Conservation (phyloP, 2,888 invertebrate genomes). For the Heliconius sara region DNA sequence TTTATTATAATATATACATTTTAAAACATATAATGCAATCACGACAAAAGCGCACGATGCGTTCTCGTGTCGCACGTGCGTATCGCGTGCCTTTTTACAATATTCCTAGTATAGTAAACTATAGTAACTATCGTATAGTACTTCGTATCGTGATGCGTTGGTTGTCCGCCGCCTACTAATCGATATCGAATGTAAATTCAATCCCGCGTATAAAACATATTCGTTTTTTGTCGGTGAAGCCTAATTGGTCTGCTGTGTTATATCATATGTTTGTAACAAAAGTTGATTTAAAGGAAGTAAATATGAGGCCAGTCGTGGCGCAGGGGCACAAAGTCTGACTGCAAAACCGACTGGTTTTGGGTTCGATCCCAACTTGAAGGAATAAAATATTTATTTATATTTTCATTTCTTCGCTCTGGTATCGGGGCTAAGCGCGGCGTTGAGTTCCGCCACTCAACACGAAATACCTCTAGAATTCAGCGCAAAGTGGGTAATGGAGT, state of each 20-base stretch:
- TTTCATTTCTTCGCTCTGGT: no score
- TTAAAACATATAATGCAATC: constrained; percentile 43
- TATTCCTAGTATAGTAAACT: constrained; percentile 7
- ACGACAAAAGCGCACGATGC: constrained; percentile 69
- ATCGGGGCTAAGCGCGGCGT: no score
- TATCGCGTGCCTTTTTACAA: constrained; percentile 67
- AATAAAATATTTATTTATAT: no score
- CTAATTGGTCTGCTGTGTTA: constrained; percentile 39
- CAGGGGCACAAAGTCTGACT: no score
- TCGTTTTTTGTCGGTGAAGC: constrained; percentile 40
- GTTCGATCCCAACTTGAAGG: no score
- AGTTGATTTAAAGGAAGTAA: not conserved
- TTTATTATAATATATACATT: constrained; percentile 39
- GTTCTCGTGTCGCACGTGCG: constrained; percentile 62
- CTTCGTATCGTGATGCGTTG: constrained; percentile 46
- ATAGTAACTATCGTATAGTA: constrained; percentile 29
- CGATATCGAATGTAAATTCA: constrained; percentile 51
- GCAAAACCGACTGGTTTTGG: no score
- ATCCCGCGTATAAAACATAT: constrained; percentile 38
- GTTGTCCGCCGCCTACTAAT: constrained; percentile 51
- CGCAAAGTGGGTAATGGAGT: no score
- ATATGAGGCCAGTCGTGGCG: no score
- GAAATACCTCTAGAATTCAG: no score
- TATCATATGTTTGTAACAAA: not conserved
- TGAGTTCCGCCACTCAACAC: no score